These are phyloP conservation scores for Chrysochloris asiatica DNA, from an alignment of 2,113 vertebrate species.

Conservation along the genomic window DNA sequence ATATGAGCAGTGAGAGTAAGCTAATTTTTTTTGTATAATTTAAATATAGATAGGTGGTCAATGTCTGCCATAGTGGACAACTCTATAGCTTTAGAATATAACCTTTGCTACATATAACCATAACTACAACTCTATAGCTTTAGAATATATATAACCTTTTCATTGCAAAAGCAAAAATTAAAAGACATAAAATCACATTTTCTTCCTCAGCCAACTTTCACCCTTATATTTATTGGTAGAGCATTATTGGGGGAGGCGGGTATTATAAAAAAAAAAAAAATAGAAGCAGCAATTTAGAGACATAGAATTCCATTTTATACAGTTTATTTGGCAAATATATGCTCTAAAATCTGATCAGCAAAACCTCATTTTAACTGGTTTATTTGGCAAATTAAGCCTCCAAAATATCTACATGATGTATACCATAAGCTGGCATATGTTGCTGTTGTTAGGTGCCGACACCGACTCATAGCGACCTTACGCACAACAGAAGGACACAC, in stretches of 20 bases:
- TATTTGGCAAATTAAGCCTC: neutral
- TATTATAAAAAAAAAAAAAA: neutral
- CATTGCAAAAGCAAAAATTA: slow-evolving; percentile 29
- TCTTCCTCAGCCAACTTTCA: neutral
- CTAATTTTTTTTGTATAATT: slow-evolving; percentile 25
- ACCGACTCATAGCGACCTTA: too few species aligned
- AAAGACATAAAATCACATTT: slow-evolving; percentile 23
- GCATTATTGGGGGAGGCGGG: neutral
- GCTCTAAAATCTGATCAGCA: neutral
- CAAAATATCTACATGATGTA: neutral
- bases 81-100: neutral
- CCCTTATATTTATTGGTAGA: neutral
- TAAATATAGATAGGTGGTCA: slow-evolving; percentile 18
- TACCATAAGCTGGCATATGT: neutral
- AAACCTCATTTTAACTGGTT: neutral
- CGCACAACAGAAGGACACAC: too few species aligned
- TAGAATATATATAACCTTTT: neutral
- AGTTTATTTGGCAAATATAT: neutral
- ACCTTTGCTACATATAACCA: too few species aligned
- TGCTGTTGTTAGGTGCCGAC: too few species aligned
- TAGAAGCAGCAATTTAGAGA: neutral
- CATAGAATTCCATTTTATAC: neutral
- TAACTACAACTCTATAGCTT: neutral
- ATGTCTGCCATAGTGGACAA: neutral
- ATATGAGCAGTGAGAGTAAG: neutral